These are phyloP conservation scores for Opisthocomus hoazin DNA, from an alignment of 2,113 vertebrate species.

Conservation along the genomic window DNA sequence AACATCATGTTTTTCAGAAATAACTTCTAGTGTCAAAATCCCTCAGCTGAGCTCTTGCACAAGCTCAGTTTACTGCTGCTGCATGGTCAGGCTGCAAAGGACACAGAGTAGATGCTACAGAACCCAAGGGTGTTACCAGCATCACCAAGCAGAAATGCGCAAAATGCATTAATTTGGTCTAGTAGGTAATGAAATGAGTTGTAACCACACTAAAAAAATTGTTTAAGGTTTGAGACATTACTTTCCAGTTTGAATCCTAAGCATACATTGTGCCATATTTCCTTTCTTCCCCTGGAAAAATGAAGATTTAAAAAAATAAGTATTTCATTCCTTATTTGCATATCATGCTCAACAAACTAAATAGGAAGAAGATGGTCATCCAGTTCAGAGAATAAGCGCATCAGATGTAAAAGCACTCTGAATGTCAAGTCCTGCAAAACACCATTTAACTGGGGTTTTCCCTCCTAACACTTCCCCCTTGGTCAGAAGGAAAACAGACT, in stretches of 20 bases:
- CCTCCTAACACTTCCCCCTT: background rate
- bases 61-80: background rate
- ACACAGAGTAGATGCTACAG: background rate
- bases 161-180: background rate
- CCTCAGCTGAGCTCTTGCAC: background rate
- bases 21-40: constrained; percentile 3
- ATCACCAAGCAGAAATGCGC: background rate
- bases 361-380: background rate
- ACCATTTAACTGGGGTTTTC: background rate
- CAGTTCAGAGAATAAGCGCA: background rate
- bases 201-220: background rate
- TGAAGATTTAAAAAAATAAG: background rate
- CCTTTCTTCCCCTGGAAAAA: background rate
- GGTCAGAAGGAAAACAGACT: background rate
- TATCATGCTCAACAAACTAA: background rate
- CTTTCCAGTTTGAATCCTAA: background rate
- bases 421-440: background rate
- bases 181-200: background rate
- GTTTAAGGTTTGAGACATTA: background rate
- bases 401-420: background rate
- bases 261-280: background rate
- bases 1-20: background rate
- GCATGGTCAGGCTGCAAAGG: background rate
- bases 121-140: background rate
- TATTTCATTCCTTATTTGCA: background rate